Conservation (phyloP, 2,797 vertebrate genomes). For the Graptemys geographica region DNA sequence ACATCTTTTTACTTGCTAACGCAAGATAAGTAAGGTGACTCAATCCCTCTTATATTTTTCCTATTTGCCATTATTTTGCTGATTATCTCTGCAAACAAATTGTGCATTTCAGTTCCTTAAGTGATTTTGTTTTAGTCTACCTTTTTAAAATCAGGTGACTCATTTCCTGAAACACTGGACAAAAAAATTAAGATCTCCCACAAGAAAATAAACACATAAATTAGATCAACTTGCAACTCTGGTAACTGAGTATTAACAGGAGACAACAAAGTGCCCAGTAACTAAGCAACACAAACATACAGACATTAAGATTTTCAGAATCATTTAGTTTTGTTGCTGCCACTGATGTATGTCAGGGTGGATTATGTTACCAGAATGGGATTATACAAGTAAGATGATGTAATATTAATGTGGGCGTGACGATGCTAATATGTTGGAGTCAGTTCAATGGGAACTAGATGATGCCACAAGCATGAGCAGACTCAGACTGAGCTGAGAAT, state of each 20-base stretch:
- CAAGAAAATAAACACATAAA: fast-evolving
- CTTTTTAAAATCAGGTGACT: conserved; percentile 34
- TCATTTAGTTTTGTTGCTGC: neutral
- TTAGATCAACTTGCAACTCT: neutral
- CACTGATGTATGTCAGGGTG: neutral
- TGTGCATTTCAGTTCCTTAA: conserved; percentile 46
- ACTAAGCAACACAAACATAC: neutral
- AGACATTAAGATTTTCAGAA: neutral
- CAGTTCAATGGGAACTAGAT: neutral
- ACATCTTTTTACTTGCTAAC: neutral
- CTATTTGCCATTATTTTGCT: conserved; percentile 42
- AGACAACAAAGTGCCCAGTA: neutral
- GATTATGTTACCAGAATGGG: neutral
- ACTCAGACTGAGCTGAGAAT: neutral
- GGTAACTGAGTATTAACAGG: neutral
- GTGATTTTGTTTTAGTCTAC: neutral
- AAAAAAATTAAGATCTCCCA: neutral
- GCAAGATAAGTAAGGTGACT: conserved; percentile 53
- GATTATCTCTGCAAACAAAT: conserved; percentile 43
- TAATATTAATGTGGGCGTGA: neutral
- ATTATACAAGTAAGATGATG: neutral
- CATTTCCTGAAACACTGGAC: neutral
- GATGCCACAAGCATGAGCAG: neutral
- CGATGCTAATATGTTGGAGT: neutral
- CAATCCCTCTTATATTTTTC: conserved; percentile 61